Base-by-base conservation (phyloP, 2,797 vertebrate genomes). In the Scleropages formosus region DNA sequence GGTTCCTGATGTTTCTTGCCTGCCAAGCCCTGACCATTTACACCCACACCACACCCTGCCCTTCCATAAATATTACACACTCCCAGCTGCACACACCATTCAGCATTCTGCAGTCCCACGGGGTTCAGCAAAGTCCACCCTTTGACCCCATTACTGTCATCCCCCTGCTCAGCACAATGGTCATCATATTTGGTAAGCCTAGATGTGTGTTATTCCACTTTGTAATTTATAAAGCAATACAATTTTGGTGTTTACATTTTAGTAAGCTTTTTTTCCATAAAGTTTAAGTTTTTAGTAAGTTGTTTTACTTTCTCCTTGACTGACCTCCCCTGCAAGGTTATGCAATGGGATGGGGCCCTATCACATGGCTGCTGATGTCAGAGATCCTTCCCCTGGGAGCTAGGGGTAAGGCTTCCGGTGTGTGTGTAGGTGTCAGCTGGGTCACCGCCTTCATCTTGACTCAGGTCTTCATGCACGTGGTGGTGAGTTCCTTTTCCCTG, bases 331-430 rank as follows among this genome's bases (percentile, higher is more conserved):
- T 12, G 68, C 69, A 79, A 99, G 97, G 96, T 56, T 99, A 98
- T 0, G 95, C 97, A 80, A 91, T 98, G 92, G 97, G 96, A 84
- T 99, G 97, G 97, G 97, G 97, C 1, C 97, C 97, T 70, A 96
- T 98, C 88, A 98, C 96, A 0, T 98, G 97, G 97, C 84, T 99
- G 75, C 91, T 99, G 83, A 99, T 98, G 97, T 95, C 96, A 0
- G 96, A 98, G 87, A 93, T 98, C 73, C 84, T 99, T 81, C 97
- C 97, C 0, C 87, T 97, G 80, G 92, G 89, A 7, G 92, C 95
- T 3, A 90, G 97, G 0, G 97, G 97, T 0, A 84, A 92, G 66
- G 96, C 95, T 0, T 98, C 97, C 0, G 97, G 96, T 0, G 85
- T 98, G 62, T 98, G 96, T 0, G 97, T 98, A 0, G 84, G 93